phyloP scores from a whole-genome alignment of 1,140 invertebrate species.

The Megalopta genalis region DNA sequence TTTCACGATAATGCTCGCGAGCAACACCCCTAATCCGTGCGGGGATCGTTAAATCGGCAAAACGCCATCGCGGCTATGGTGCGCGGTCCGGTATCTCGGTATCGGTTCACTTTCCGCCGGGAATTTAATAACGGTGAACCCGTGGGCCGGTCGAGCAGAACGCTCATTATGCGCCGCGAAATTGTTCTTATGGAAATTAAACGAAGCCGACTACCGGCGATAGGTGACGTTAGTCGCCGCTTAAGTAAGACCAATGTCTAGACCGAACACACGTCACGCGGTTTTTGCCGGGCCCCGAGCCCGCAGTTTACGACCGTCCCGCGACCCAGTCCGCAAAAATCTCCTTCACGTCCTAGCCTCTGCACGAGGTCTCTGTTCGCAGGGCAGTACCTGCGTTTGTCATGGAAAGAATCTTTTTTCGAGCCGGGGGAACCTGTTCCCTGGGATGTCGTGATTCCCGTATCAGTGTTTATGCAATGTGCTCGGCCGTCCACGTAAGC shows the following conservation, averaged over 20 bases:
- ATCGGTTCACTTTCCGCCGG: slow-evolving; percentile 58
- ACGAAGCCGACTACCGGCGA: slow-evolving; percentile 24
- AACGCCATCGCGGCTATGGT: slow-evolving; percentile 20
- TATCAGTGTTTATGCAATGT: too few relatives aligned
- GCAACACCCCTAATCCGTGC: slow-evolving; percentile 11
- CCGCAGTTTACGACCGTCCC: slow-evolving; percentile 31
- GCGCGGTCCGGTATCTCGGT: slow-evolving; percentile 44
- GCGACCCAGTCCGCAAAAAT: background rate
- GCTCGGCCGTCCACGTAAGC: too few relatives aligned
- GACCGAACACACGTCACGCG: slow-evolving; percentile 13
- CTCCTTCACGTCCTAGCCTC: background rate
- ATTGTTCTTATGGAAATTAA: slow-evolving; percentile 60
- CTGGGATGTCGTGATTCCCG: too few relatives aligned
- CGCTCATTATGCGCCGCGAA: slow-evolving; percentile 56
- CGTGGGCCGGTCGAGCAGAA: slow-evolving; percentile 36
- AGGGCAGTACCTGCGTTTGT: background rate
- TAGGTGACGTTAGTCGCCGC: slow-evolving; percentile 31
- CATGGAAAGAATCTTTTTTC: background rate
- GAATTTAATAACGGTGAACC: slow-evolving; percentile 60
- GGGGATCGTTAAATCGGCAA: slow-evolving; percentile 37
- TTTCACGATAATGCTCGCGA: slow-evolving; percentile 31
- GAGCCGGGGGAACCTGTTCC: background rate
- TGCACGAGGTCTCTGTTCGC: background rate
- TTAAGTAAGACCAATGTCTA: slow-evolving; percentile 30
- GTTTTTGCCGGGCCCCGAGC: slow-evolving; percentile 34